These are phyloP conservation scores for Corvus moneduloides DNA, from an alignment of 2,113 vertebrate genomes.

Conservation along the genomic window DNA sequence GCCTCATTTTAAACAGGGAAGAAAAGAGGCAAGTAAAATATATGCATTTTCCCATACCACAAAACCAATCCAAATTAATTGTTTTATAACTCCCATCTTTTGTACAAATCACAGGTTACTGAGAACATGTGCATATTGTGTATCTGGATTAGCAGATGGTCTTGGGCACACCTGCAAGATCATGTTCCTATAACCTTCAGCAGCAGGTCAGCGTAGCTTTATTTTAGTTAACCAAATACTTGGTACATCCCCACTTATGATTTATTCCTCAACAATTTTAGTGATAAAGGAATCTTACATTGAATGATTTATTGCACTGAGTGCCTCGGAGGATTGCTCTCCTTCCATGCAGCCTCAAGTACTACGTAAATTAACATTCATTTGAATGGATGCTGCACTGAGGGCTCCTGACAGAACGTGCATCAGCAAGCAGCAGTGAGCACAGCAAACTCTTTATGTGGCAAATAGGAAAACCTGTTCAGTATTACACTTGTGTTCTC, in stretches of 20 bases:
- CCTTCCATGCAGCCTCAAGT: background rate
- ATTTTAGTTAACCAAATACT: background rate
- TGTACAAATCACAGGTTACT: background rate
- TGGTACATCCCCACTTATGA: background rate
- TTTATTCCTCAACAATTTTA: background rate
- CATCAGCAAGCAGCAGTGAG: slow-evolving; percentile 28
- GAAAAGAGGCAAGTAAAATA: background rate
- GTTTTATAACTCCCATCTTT: background rate
- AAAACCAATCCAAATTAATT: background rate
- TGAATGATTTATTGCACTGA: background rate
- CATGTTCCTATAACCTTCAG: background rate
- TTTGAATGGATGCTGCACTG: slow-evolving; percentile 19
- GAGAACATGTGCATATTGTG: background rate
- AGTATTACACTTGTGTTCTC: slow-evolving; percentile 17
- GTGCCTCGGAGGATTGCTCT: background rate
- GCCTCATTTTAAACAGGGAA: background rate
- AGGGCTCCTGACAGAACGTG: background rate
- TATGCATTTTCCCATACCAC: background rate
- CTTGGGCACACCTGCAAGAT: background rate
- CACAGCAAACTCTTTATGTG: slow-evolving; percentile 7
- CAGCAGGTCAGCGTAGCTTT: background rate
- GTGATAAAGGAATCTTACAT: background rate
- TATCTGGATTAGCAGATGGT: background rate
- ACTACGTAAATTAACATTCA: slow-evolving; percentile 10
- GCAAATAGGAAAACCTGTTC: slow-evolving; percentile 55